Conservation (phyloP, 2,797 vertebrate genomes). For the Lagorchestes hirsutus region DNA sequence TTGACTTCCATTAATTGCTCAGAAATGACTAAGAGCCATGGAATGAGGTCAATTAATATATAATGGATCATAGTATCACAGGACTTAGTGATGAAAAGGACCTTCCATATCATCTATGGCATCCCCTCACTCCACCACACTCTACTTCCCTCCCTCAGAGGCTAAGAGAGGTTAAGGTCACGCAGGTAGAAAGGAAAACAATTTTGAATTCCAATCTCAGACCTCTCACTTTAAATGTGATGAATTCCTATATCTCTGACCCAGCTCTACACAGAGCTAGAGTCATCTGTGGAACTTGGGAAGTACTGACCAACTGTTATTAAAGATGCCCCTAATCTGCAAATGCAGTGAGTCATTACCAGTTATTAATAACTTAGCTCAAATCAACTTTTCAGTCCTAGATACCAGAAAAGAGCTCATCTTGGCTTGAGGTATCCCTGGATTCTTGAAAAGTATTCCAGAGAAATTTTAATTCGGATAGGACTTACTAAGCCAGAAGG, state of each 20-base stretch:
- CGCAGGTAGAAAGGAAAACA: background rate
- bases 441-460: background rate
- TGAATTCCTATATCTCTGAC: background rate
- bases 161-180: background rate
- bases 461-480: background rate
- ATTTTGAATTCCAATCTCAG: background rate
- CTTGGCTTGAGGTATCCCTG: background rate
- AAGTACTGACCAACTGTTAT: background rate
- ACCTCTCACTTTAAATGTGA: background rate
- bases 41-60: background rate
- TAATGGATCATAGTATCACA: background rate
- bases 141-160: background rate
- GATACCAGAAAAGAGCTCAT: background rate
- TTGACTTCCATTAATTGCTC: background rate
- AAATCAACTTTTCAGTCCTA: background rate
- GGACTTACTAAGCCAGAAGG: background rate
- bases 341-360: background rate
- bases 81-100: background rate
- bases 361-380: background rate
- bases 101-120: background rate
- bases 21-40: background rate
- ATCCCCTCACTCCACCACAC: background rate
- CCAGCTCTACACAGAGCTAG: background rate
- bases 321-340: background rate
- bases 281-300: background rate